Evolutionary conservation across 53 echinoderm and acorn worm species (phyloP).

Genomic region (Arbacia lixula): DNA sequence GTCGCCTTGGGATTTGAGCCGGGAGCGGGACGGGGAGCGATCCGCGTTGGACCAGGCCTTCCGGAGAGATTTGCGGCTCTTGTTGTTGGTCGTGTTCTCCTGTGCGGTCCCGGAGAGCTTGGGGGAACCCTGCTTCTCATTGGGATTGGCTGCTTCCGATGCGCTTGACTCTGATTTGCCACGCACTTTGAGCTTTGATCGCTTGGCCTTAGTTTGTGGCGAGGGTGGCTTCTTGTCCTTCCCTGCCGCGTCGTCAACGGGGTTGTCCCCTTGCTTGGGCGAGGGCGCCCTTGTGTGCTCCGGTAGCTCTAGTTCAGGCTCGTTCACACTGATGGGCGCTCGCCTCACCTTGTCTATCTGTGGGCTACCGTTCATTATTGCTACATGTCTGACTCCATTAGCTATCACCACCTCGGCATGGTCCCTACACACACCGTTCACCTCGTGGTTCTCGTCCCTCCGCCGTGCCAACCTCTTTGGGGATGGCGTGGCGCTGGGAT

Average conservation of each 20-base stretch:
- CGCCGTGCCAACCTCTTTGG: constrained; percentile 16
- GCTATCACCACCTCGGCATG: constrained; percentile 38
- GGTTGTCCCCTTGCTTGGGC: constrained; percentile 20
- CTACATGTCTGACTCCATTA: constrained; percentile 51
- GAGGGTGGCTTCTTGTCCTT: constrained; percentile 58
- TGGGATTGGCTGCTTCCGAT: constrained; percentile 33
- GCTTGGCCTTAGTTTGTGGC: constrained; percentile 50
- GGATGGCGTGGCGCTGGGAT: constrained; percentile 10
- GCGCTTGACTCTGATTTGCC: constrained; percentile 46
- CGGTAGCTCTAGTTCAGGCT: constrained; percentile 3
- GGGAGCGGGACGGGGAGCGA: constrained; percentile 39
- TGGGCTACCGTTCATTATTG: constrained; percentile 59
- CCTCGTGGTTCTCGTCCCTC: constrained; percentile 18
- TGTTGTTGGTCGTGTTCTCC: constrained; percentile 13
- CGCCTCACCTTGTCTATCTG: constrained; percentile 46
- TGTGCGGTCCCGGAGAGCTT: constrained; percentile 22
- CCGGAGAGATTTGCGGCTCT: constrained; percentile 45
- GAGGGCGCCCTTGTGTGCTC: not conserved
- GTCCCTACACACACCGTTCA: constrained; percentile 1
- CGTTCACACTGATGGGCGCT: constrained; percentile 49
- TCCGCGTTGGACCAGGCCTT: constrained; percentile 56
- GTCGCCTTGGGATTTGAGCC: constrained; percentile 58
- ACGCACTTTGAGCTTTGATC: constrained; percentile 53
- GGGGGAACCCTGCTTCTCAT: constrained; percentile 62
- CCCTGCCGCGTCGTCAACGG: constrained; percentile 17